These are phyloP conservation scores for Mechanitis mazaeus DNA, from an alignment of 2,888 invertebrate genomes.

Conservation along the genomic window DNA sequence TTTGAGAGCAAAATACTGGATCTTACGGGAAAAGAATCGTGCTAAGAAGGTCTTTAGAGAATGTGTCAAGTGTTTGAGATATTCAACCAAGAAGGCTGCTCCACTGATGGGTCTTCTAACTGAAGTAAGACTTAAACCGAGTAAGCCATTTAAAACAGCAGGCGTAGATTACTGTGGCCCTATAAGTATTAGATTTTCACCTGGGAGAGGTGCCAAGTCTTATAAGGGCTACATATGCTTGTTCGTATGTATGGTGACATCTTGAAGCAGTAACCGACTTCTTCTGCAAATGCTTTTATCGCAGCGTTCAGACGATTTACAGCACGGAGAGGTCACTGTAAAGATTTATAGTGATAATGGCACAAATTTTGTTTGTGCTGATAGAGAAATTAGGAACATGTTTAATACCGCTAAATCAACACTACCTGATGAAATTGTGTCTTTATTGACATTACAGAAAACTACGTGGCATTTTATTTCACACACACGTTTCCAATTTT, in stretches of 20 bases:
- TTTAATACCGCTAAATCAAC: background rate
- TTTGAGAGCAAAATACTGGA: constrained; percentile 30
- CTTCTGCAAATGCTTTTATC: constrained; percentile 24
- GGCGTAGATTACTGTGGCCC: constrained; percentile 26
- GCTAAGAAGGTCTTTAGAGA: constrained; percentile 17
- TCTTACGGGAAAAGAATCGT: constrained; percentile 20
- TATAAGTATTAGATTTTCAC: constrained; percentile 15
- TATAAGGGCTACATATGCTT: constrained; percentile 14
- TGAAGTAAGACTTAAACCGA: constrained; percentile 12
- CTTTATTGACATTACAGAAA: too few species aligned
- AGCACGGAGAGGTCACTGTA: constrained; percentile 28
- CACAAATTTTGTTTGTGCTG: constrained; percentile 28
- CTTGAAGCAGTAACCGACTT: constrained; percentile 23
- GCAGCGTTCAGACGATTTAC: constrained; percentile 29
- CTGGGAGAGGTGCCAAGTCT: constrained; percentile 17
- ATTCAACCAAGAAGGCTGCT: background rate
- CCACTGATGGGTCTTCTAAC: constrained; percentile 30
- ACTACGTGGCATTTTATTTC: constrained; percentile 22
- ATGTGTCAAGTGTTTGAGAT: constrained; percentile 17
- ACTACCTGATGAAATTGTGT: too few species aligned
- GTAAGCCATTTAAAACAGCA: constrained; percentile 13
- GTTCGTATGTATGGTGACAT: constrained; percentile 23
- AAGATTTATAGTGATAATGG: constrained; percentile 32
- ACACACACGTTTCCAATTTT: constrained; percentile 22
- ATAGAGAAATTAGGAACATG: constrained; percentile 18